phyloP scores from a whole-genome alignment of 2,888 invertebrate species.

The Cephus pulcher region DNA sequence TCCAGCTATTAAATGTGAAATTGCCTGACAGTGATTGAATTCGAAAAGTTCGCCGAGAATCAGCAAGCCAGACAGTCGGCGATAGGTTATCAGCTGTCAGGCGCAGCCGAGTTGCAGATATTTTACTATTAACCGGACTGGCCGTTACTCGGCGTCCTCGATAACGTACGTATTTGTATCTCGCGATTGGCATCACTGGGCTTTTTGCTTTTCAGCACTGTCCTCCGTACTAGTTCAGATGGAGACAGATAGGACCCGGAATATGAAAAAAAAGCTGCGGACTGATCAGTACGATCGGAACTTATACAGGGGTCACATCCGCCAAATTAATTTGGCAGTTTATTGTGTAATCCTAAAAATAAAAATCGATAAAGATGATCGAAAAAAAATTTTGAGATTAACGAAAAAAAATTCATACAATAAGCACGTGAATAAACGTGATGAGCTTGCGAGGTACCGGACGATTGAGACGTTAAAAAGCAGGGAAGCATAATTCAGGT shows the following conservation, averaged over 20 bases:
- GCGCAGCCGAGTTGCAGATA: not conserved
- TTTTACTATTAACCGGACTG: not conserved
- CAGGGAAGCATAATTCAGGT: not conserved
- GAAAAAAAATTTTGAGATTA: not conserved
- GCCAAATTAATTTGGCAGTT: not conserved
- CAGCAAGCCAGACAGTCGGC: not conserved
- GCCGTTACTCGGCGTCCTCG: not conserved
- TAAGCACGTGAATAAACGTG: no score
- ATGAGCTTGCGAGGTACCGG: not conserved
- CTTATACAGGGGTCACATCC: fast-evolving
- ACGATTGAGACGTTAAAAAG: not conserved
- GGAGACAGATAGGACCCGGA: not conserved
- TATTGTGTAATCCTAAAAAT: slow-evolving; percentile 16
- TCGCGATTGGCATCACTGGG: not conserved
- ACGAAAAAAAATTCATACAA: not conserved
- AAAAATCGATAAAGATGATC: not conserved
- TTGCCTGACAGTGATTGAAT: not conserved
- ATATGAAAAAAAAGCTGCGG: not conserved
- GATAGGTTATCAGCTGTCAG: not conserved
- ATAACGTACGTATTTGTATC: not conserved
- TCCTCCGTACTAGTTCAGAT: not conserved
- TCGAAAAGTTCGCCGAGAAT: not conserved
- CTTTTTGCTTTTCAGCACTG: not conserved
- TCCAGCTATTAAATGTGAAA: not conserved
- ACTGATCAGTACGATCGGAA: not conserved